phyloP scores from a whole-genome alignment of 2,888 invertebrate species.

The Pasiphila rectangulata region DNA sequence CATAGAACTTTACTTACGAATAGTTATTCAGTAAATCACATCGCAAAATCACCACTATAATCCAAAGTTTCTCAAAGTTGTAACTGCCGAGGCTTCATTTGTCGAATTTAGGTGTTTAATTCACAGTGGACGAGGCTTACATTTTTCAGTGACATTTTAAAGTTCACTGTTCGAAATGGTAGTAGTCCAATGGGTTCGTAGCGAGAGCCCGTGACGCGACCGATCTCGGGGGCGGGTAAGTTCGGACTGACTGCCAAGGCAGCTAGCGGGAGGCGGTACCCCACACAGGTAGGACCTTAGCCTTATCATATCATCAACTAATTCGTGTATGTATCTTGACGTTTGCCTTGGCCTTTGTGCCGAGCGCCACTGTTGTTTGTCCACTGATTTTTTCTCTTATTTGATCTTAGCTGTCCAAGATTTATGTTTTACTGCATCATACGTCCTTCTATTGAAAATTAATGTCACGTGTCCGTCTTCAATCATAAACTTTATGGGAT shows the following conservation, averaged over 20 bases:
- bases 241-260: constrained; percentile 49
- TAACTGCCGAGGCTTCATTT: constrained; percentile 48
- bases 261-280: constrained; percentile 28
- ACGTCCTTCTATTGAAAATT: constrained; percentile 1
- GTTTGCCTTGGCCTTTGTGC: constrained; percentile 27
- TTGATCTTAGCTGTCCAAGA: neutral
- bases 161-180: constrained; percentile 53
- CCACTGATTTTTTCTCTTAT: neutral
- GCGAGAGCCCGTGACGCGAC: constrained; percentile 37
- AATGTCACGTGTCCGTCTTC: constrained; percentile 12
- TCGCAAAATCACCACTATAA: constrained; percentile 64
- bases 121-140: constrained; percentile 43
- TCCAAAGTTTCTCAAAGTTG: constrained; percentile 55
- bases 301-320: constrained; percentile 34
- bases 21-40: constrained; percentile 59
- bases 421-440: constrained; percentile 4
- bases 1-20: constrained; percentile 45
- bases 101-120: constrained; percentile 53
- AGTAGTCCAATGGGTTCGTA: constrained; percentile 34
- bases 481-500: constrained; percentile 11
- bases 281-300: constrained; percentile 29
- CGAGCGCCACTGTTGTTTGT: constrained; percentile 1
- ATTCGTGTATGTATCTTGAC: constrained; percentile 30
- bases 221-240: constrained; percentile 42
- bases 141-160: constrained; percentile 54